Percentiles rank a stretch among this genome's conserved stretches.
These are phyloP conservation scores for Spilosoma lubricipeda DNA, from an alignment of 2,888 invertebrate species.

Conservation along the genomic window DNA sequence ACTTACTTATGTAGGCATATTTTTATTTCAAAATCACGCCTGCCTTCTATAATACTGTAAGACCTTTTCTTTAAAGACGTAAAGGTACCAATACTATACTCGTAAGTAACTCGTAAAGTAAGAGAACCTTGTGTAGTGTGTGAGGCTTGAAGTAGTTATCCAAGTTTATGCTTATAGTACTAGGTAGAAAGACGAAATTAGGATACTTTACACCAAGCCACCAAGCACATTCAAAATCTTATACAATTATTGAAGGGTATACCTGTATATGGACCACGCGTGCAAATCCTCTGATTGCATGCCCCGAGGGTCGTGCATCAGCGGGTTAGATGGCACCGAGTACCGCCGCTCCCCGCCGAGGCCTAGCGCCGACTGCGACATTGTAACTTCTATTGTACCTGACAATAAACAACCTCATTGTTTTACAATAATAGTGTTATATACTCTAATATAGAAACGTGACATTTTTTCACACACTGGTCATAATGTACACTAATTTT, in stretches of 20 bases:
- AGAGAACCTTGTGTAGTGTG: no score
- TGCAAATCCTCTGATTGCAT: conserved; percentile 97
- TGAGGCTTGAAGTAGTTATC: no score
- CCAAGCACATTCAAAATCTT: not conserved
- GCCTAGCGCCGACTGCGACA: conserved; percentile 82
- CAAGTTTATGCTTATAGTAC: not conserved
- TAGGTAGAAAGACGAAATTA: not conserved
- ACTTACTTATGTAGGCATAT: not conserved
- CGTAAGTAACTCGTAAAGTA: no score
- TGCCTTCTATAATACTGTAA: not conserved
- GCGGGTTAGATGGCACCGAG: conserved; percentile 94
- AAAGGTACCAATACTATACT: no score
- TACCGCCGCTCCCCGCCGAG: conserved; percentile 92
- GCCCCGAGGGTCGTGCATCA: conserved; percentile 89
- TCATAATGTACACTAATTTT: not conserved
- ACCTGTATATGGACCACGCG: conserved; percentile 98
- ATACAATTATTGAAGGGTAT: not conserved
- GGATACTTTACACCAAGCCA: not conserved
- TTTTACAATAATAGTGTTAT: conserved; percentile 10
- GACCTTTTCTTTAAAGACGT: no score
- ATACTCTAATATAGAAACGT: conserved; percentile 1
- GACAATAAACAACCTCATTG: conserved; percentile 20
- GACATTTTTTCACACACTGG: not conserved
- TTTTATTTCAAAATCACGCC: not conserved
- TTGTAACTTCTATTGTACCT: conserved; percentile 52